Conservation (phyloP, 2,888 invertebrate genomes). For the Andrena dorsata region DNA sequence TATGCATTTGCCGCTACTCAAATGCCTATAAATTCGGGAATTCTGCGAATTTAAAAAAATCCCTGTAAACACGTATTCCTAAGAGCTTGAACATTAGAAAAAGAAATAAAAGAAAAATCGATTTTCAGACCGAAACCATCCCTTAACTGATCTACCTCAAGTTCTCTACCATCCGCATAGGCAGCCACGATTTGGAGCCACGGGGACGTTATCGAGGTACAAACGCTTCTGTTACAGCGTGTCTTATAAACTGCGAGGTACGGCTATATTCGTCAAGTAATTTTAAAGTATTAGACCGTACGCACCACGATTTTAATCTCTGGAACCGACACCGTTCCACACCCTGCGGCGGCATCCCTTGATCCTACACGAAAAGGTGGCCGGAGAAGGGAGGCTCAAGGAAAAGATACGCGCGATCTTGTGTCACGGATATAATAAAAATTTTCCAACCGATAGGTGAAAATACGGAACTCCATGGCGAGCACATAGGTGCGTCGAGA, state of each 20-base stretch:
- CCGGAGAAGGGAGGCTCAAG: neutral
- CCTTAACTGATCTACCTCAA: too few species aligned
- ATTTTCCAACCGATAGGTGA: neutral
- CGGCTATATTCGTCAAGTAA: neutral
- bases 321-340: constrained; percentile 2
- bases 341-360: neutral
- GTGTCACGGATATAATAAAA: neutral
- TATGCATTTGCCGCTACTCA: too few species aligned
- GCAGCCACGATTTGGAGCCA: neutral
- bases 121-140: too few species aligned
- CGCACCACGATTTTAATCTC: constrained; percentile 10
- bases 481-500: neutral
- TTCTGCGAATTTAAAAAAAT: too few species aligned
- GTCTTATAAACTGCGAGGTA: constrained; percentile 29
- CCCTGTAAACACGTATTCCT: too few species aligned
- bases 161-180: neutral
- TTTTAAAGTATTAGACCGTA: constrained; percentile 14
- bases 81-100: too few species aligned
- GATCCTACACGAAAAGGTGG: neutral
- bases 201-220: constrained; percentile 4
- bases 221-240: constrained; percentile 16
- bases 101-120: too few species aligned
- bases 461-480: neutral
- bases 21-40: too few species aligned
- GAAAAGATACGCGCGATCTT: neutral